These are phyloP conservation scores for Scaptodrosophila lebanonensis DNA, from an alignment of 1,140 invertebrate species.

Conservation along the genomic window DNA sequence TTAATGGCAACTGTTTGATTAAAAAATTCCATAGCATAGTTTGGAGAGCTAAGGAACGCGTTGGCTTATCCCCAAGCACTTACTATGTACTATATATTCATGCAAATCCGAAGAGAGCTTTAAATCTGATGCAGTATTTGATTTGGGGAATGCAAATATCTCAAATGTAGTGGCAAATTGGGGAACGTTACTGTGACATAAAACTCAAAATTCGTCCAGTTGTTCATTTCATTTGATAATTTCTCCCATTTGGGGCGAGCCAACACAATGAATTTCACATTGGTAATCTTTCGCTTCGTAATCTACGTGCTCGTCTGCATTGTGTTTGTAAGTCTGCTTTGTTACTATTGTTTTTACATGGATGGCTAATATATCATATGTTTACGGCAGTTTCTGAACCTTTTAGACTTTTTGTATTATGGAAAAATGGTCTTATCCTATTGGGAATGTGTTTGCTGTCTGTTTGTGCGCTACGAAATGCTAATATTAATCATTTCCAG, in stretches of 20 bases:
- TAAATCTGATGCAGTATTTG: constrained; percentile 3
- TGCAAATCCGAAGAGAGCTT: constrained; percentile 49
- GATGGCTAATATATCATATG: neutral
- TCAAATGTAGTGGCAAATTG: no score
- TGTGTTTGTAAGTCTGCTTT: constrained; percentile 9
- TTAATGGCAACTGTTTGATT: constrained; percentile 75
- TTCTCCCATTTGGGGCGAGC: no score
- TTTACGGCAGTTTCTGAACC: neutral
- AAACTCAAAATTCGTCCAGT: neutral
- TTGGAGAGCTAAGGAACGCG: constrained; percentile 10
- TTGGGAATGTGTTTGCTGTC: neutral
- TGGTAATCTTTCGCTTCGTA: neutral
- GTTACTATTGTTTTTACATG: neutral
- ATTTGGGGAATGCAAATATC: constrained; percentile 16
- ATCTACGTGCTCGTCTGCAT: neutral
- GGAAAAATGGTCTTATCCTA: neutral
- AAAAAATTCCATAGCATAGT: constrained; percentile 61
- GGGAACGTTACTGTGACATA: neutral
- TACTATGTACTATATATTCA: constrained; percentile 35
- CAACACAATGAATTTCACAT: neutral
- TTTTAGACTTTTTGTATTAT: neutral
- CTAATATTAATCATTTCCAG: neutral
- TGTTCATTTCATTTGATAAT: no score
- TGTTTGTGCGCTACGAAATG: neutral
- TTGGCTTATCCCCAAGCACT: neutral